Evolutionary conservation across 1,140 invertebrate species (phyloP), one percentile per base, ranked within the genome.

Genomic region (Scaptomyza hsui): DNA sequence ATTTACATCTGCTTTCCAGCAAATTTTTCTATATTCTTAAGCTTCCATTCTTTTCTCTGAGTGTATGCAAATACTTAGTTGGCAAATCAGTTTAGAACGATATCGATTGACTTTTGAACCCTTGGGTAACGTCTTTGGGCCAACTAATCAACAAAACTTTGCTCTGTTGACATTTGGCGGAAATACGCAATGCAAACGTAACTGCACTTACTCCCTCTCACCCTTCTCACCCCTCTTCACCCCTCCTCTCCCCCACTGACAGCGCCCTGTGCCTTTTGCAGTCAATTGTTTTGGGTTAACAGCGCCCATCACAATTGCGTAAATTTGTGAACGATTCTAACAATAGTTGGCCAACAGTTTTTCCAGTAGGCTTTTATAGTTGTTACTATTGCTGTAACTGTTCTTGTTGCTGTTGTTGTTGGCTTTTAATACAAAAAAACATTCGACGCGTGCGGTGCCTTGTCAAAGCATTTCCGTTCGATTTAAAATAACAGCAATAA

Each of bases 181-280:
- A 89, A 89, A 89, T 89, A 89, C 86, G 86, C 86, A 89, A 86
- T 89, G 82, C 86, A 89, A 89, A 89, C 70, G 85, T 78, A 89
- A 88, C 59, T 79, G 47, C 61, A 29, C 24, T 13, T 26, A 10
- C 32, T 4, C 55, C 16, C 29, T 9, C 32, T 12, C n/a, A 7
- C 39, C 39, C 26, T n/a, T n/a, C n/a, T n/a, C n/a, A n/a, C 19
- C 26, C 26, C 41, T 9, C 15, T 24, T 15, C 37, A 1, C 39
- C 29, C 2, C 13, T 16, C 51, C 26, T 44, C 41, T 37, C 51
- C 12, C 24, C n/a, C 24, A 3, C 18, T n/a, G 9, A 16, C 37
- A 29, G 15, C 39, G 9, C n/a, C 16, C 18, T 9, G 19, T n/a
- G 5, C 12, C 16, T 15, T 53, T 55, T 55, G n/a, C 52, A 21